These are phyloP conservation scores for Botrylloides violaceus DNA, from an alignment of 23 tunicate species.

Conservation along the genomic window DNA sequence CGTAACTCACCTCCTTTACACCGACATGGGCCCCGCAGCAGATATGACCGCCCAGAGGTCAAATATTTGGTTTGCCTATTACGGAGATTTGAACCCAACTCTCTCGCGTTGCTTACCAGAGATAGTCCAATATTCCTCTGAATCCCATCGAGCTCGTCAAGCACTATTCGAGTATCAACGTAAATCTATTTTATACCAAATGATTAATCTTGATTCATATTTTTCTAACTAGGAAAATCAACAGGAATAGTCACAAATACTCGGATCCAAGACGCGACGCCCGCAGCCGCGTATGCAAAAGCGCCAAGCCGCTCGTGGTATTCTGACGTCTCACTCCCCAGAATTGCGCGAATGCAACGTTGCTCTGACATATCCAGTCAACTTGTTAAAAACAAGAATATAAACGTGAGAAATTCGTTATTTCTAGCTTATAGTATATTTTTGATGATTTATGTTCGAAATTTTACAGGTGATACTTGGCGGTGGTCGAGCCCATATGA, in stretches of 20 bases:
- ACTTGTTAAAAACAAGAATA: constrained; percentile 36
- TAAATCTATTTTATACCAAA: background rate
- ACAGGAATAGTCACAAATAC: constrained; percentile 75
- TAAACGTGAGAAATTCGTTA: constrained; percentile 32
- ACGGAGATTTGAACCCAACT: too few relatives aligned
- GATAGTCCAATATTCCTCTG: too few relatives aligned
- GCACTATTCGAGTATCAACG: too few relatives aligned
- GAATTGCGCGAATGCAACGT: constrained; percentile 16
- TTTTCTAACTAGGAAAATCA: constrained; percentile 27
- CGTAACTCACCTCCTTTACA: too few relatives aligned
- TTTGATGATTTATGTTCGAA: too few relatives aligned
- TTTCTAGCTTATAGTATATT: too few relatives aligned
- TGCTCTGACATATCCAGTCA: constrained; percentile 61
- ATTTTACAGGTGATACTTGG: constrained; percentile 51
- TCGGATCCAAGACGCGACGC: constrained; percentile 67
- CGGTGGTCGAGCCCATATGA: constrained; percentile 55
- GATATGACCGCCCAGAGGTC: too few relatives aligned
- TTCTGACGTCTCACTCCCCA: constrained; percentile 24
- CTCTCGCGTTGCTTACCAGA: too few relatives aligned
- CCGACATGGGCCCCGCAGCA: too few relatives aligned
- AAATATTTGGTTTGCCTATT: too few relatives aligned
- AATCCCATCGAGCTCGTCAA: too few relatives aligned
- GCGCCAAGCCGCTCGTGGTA: constrained; percentile 30
- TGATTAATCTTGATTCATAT: too few relatives aligned
- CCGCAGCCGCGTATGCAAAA: constrained; percentile 70